phyloP scores from a whole-genome alignment of 2,888 invertebrate genomes.

The Griposia aprilina region DNA sequence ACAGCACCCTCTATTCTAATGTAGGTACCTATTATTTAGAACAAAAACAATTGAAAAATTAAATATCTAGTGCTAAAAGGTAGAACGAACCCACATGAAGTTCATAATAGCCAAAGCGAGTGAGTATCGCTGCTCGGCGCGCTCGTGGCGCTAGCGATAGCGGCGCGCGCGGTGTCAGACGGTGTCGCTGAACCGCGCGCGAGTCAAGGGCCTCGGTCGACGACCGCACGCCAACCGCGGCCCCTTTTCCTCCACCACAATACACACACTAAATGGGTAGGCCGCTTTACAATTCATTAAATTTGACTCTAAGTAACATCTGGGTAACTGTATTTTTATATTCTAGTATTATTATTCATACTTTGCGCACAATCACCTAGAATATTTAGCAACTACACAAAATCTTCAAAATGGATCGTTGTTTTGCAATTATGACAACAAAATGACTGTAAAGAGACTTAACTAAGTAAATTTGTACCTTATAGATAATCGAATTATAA shows the following conservation, averaged over 20 bases:
- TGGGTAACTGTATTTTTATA: slow-evolving; percentile 65
- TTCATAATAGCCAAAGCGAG: slow-evolving; percentile 8
- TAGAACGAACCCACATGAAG: slow-evolving; percentile 1
- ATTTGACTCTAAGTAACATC: slow-evolving; percentile 67
- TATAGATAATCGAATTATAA: not conserved
- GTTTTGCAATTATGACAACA: slow-evolving; percentile 1
- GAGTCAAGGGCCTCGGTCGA: slow-evolving; percentile 90
- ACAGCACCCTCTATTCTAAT: not conserved
- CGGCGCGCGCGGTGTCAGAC: slow-evolving; percentile 75
- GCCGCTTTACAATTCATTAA: slow-evolving; percentile 76
- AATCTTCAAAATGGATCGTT: not conserved
- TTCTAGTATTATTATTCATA: slow-evolving; percentile 49
- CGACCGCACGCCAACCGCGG: slow-evolving; percentile 84
- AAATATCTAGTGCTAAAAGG: not conserved
- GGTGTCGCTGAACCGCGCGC: slow-evolving; percentile 88
- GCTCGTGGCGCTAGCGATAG: slow-evolving; percentile 63
- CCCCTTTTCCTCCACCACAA: slow-evolving; percentile 82
- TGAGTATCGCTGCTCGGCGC: slow-evolving; percentile 22
- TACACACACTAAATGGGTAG: slow-evolving; percentile 79
- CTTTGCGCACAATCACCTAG: slow-evolving; percentile 16
- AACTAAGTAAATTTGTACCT: not conserved
- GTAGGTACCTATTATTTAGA: not conserved
- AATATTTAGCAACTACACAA: slow-evolving; percentile 13
- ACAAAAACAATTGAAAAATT: slow-evolving; percentile 8
- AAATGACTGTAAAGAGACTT: not conserved